Evolutionary conservation across 2,797 vertebrate species (phyloP), one percentile per base, ranked within the genome.

Genomic region (Xenopus petersii): DNA sequence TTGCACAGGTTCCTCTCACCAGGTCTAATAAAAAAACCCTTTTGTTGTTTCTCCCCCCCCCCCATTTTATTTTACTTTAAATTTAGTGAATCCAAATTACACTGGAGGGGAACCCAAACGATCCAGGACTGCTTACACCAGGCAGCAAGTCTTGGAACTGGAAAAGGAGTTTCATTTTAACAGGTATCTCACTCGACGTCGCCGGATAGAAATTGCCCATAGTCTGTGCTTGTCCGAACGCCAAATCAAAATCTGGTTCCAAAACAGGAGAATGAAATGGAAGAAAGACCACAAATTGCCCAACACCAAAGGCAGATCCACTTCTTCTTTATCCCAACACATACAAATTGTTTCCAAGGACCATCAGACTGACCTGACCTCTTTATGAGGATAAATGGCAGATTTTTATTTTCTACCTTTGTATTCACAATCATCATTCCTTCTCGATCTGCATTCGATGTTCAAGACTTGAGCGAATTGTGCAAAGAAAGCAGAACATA

Each of bases 151-250:
- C 85, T 87, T 99, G 89, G 98, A 99, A 93, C 95, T 99, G 81
- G 97, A 99, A 86, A 99, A 99, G 90, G 97, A 99, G 93, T 98
- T 99, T 87, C 97, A 98, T 92, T 99, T 99, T 95, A 99, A 99
- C 93, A 96, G 97, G 92, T 99, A 99, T 89, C 93, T 99, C 86
- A 99, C 98, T 74, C 91, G 98, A 89, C 94, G 98, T 87, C 95
- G 98, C 80, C 91, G 98, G 87, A 99, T 99, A 81, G 98, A 99
- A 88, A 99, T 99, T 71, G 97, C 98, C 59, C 98, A 99, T 84
- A 96, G 94, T 71, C 91, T 99, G 84, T 96, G 96, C 89, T 95
- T 99, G 71, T 98, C 97, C 56, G 98, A 99, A 81, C 94, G 98
- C 87, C 98, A 99, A 87, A 99, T 99, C 85, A 99, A 99, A 92